A percentile compares a stretch with the other conserved stretches of the same genome.
These are phyloP conservation scores for Mylabris sibirica DNA, from an alignment of 2,888 invertebrate species.

Conservation along the genomic window DNA sequence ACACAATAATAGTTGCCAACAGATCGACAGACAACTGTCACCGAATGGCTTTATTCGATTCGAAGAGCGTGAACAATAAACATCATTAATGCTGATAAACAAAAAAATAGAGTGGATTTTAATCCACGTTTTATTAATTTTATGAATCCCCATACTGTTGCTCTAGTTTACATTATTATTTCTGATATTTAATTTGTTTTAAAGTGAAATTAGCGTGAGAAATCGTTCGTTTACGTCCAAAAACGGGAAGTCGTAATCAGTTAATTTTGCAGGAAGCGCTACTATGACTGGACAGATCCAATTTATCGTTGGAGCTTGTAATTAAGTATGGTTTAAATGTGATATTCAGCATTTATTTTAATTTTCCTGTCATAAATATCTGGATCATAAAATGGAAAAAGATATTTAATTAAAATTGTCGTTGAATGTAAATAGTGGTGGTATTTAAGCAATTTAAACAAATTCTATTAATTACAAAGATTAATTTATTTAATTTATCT, in stretches of 20 bases:
- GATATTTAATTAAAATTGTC: not conserved
- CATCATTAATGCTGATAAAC: conserved; percentile 8
- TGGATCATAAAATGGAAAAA: conserved; percentile 8
- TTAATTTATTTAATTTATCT: conserved; percentile 54
- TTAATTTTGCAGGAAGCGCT: conserved; percentile 52
- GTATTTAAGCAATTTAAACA: conserved; percentile 25
- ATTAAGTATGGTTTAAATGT: conserved; percentile 45
- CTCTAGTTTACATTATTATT: not conserved
- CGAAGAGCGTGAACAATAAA: conserved; percentile 7
- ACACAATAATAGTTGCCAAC: conserved; percentile 24
- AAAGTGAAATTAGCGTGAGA: conserved; percentile 46
- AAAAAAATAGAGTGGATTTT: not conserved
- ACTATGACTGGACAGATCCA: conserved; percentile 44
- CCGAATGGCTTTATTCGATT: conserved; percentile 6
- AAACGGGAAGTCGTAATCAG: conserved; percentile 54
- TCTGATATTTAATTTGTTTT: not conserved
- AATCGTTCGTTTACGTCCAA: conserved; percentile 40
- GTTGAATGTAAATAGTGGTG: not conserved
- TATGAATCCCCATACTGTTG: not conserved
- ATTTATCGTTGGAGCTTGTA: conserved; percentile 50
- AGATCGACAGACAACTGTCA: conserved; percentile 19
- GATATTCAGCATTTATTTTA: conserved; percentile 42
- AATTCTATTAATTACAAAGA: conserved; percentile 48
- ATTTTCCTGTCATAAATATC: conserved; percentile 41
- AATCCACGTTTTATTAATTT: not conserved